Conservation (phyloP, 2,888 invertebrate genomes). For the Eremobia ochroleuca region DNA sequence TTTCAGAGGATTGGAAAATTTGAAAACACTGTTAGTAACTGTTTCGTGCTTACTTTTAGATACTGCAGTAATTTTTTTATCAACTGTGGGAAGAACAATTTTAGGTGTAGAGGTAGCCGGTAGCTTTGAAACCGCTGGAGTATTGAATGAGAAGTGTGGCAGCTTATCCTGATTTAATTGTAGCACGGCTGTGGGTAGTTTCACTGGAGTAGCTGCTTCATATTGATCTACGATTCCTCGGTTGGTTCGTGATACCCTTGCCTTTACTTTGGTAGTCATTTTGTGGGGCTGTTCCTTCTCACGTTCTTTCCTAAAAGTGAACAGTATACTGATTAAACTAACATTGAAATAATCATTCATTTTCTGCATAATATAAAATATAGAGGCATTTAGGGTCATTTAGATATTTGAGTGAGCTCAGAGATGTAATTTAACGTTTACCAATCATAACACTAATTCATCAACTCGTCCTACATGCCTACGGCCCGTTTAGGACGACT, state of each 20-base stretch:
- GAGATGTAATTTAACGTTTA: neutral
- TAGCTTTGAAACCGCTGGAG: slow-evolving; percentile 35
- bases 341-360: neutral
- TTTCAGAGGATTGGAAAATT: slow-evolving; percentile 79
- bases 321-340: slow-evolving; percentile 25
- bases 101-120: slow-evolving; percentile 58
- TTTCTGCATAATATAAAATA: neutral
- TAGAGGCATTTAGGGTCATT: neutral
- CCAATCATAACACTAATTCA: no score
- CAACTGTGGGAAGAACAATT: slow-evolving; percentile 19
- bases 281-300: slow-evolving; percentile 68
- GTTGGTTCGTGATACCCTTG: slow-evolving; percentile 74
- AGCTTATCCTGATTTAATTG: slow-evolving; percentile 81
- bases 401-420: neutral
- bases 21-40: slow-evolving; percentile 69
- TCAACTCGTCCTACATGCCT: no score
- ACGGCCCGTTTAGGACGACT: no score
- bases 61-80: slow-evolving; percentile 36
- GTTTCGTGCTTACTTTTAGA: slow-evolving; percentile 67
- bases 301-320: slow-evolving; percentile 67
- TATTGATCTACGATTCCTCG: slow-evolving; percentile 66
- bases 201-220: slow-evolving; percentile 69
- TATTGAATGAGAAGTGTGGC: slow-evolving; percentile 79
- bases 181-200: slow-evolving; percentile 78
- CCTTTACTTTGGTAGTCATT: slow-evolving; percentile 79